Evolutionary conservation across 1,140 invertebrate species (phyloP).

Genomic region (Trachelipus rathkii): DNA sequence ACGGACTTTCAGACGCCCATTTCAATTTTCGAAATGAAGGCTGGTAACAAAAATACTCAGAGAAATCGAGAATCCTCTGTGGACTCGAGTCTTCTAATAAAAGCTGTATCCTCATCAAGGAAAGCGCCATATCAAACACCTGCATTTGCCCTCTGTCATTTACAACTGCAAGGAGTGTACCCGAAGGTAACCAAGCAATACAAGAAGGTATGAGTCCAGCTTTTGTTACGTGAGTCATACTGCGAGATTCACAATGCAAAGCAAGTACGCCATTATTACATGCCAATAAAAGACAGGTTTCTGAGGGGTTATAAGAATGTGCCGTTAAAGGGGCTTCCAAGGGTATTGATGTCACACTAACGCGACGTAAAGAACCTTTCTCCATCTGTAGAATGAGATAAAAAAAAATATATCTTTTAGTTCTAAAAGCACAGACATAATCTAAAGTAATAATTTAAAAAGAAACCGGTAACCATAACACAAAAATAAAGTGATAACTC

Average conservation of each 20-base stretch:
- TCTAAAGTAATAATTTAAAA: too few relatives aligned
- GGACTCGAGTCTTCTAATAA: conserved; percentile 63
- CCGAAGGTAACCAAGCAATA: conserved; percentile 67
- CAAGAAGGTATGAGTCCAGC: conserved; percentile 62
- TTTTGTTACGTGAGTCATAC: conserved; percentile 61
- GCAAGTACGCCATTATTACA: conserved; percentile 72
- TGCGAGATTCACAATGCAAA: conserved; percentile 63
- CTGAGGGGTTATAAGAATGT: conserved; percentile 54
- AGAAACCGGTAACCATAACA: too few relatives aligned
- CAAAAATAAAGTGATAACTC: too few relatives aligned
- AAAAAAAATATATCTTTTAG: too few relatives aligned
- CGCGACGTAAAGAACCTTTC: conserved; percentile 57
- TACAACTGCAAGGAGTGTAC: conserved; percentile 62
- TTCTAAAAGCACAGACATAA: too few relatives aligned
- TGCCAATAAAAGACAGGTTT: conserved; percentile 67
- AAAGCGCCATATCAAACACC: conserved; percentile 69
- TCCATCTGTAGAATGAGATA: conserved; percentile 27
- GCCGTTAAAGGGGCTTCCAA: conserved; percentile 57
- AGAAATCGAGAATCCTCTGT: conserved; percentile 62
- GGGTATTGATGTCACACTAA: conserved; percentile 63
- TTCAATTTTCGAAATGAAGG: conserved; percentile 57
- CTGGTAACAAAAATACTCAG: conserved; percentile 63
- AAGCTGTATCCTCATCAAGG: conserved; percentile 64
- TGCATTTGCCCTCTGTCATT: conserved; percentile 71
- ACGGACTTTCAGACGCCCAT: conserved; percentile 51